Evolutionary conservation across 2,888 invertebrate genomes (phyloP).

Genomic region (Helicoverpa assulta): DNA sequence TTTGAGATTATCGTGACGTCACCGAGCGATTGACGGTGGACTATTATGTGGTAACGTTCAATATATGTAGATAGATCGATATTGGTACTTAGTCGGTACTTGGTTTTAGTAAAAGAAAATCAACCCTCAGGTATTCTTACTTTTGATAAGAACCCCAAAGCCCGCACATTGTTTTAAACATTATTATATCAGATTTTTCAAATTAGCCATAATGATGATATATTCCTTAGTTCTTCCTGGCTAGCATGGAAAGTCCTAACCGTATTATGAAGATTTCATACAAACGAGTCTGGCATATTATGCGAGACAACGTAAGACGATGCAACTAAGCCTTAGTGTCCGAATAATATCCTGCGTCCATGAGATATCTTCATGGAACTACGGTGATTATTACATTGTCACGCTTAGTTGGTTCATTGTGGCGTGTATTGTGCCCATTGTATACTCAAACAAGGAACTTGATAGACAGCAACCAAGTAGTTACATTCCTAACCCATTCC

Average conservation of each 20-base stretch:
- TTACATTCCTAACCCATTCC: no score
- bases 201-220: background rate
- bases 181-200: no score
- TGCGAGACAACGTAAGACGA: background rate
- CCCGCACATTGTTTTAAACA: no score
- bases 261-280: background rate
- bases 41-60: background rate
- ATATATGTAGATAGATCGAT: background rate
- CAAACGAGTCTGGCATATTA: background rate
- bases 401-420: constrained; percentile 17
- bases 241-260: background rate
- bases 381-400: constrained; percentile 35
- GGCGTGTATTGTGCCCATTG: constrained; percentile 24
- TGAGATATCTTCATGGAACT: constrained; percentile 6
- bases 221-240: no score
- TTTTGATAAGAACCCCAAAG: no score
- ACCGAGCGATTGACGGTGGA: background rate
- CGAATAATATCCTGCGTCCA: constrained; percentile 7
- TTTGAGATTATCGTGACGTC: background rate
- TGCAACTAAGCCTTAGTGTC: constrained; percentile 8
- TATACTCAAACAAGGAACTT: constrained; percentile 16
- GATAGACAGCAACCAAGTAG: constrained; percentile 13
- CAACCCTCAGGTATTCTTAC: no score
- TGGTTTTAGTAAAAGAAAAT: no score
- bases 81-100: background rate